phyloP scores from a whole-genome alignment of 1,140 invertebrate genomes.

The Pseudomyrmex pallidus region DNA sequence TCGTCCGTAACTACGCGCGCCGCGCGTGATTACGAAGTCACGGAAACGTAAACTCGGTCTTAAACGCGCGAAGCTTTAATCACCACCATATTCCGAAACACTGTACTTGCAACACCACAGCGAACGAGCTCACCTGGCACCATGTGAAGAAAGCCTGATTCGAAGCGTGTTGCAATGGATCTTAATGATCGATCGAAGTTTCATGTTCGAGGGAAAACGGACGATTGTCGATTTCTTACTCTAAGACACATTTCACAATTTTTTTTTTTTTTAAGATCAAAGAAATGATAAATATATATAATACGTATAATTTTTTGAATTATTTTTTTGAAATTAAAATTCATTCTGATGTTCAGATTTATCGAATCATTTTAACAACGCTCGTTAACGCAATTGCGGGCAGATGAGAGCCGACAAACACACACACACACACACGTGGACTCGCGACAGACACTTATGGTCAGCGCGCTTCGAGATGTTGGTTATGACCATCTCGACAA shows the following conservation, averaged over 20 bases:
- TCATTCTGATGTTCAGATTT: too few relatives aligned
- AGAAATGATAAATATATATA: too few relatives aligned
- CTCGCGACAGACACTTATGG: background rate
- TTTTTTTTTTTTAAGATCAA: too few relatives aligned
- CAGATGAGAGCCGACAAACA: too few relatives aligned
- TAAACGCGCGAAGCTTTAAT: constrained; percentile 64
- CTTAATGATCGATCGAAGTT: background rate
- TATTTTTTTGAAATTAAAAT: too few relatives aligned
- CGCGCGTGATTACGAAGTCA: constrained; percentile 67
- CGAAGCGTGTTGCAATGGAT: background rate
- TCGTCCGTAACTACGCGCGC: constrained; percentile 51
- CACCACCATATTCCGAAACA: constrained; percentile 45
- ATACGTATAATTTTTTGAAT: too few relatives aligned
- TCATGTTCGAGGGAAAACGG: background rate
- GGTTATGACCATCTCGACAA: constrained; percentile 53
- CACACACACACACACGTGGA: constrained; percentile 18
- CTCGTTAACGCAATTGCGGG: too few relatives aligned
- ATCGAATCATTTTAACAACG: too few relatives aligned
- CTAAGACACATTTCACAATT: background rate
- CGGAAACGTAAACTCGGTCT: constrained; percentile 60
- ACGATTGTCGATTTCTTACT: background rate
- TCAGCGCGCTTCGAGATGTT: constrained; percentile 35
- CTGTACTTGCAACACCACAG: too few relatives aligned
- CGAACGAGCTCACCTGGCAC: background rate
- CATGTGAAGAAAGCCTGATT: background rate